Evolutionary conservation across 2,113 vertebrate genomes (phyloP).

Genomic region (Herpetotheres cachinnans): DNA sequence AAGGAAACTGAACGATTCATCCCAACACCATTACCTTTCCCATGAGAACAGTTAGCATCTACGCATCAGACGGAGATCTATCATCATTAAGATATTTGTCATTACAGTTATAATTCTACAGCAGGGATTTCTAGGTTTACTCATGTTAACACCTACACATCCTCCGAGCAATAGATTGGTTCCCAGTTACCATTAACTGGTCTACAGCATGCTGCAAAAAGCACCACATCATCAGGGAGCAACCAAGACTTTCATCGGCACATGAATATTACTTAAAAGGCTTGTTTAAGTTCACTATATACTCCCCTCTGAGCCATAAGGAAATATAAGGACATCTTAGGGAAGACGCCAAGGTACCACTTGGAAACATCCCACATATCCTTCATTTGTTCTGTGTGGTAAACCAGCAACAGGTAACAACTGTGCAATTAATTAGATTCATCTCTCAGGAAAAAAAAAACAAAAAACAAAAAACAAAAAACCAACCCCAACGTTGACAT

Average conservation of each 20-base stretch:
- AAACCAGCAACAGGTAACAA: slow-evolving; percentile 22
- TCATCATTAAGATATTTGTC: not conserved
- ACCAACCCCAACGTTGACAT: not conserved
- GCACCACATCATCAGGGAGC: not conserved
- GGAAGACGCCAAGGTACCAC: not conserved
- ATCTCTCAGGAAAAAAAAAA: not conserved
- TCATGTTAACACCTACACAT: not conserved
- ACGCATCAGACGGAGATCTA: not conserved
- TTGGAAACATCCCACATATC: not conserved
- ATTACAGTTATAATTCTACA: not conserved
- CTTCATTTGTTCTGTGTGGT: not conserved
- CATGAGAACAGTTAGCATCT: not conserved
- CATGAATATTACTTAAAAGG: not conserved
- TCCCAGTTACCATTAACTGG: not conserved
- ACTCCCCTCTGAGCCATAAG: not conserved
- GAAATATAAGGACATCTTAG: not conserved
- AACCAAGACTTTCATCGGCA: not conserved
- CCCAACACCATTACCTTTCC: not conserved
- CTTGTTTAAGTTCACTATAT: not conserved
- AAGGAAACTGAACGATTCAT: not conserved
- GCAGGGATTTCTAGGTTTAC: slow-evolving; percentile 31
- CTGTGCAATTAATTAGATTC: not conserved
- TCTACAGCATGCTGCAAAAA: not conserved
- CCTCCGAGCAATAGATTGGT: not conserved
- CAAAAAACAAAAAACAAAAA: not conserved